phyloP scores from a whole-genome alignment of 1,140 invertebrate species.

The Elymnias hypermnestra region DNA sequence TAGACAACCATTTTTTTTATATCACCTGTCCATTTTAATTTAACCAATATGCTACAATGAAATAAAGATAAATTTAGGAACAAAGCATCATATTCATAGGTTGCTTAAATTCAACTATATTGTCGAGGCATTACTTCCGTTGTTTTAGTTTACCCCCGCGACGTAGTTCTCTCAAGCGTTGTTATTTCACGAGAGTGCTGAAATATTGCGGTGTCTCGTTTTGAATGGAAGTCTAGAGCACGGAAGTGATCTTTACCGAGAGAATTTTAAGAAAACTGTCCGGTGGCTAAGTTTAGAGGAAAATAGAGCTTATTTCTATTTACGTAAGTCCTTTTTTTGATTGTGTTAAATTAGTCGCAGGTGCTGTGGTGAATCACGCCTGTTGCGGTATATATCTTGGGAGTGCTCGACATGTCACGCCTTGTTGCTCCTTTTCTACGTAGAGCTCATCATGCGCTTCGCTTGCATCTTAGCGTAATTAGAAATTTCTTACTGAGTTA shows the following conservation, averaged over 20 bases:
- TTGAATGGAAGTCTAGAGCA: conserved; percentile 34
- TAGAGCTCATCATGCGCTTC: conserved; percentile 37
- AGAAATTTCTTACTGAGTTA: conserved; percentile 16
- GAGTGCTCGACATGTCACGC: conserved; percentile 44
- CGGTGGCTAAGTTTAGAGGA: conserved; percentile 27
- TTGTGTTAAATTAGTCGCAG: conserved; percentile 33
- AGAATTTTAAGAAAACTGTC: conserved; percentile 36
- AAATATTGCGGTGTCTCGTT: conserved; percentile 53
- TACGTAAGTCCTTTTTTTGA: conserved; percentile 18
- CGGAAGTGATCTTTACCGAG: conserved; percentile 50
- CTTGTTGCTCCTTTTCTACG: conserved; percentile 49
- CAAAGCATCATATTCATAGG: no score
- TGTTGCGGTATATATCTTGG: conserved; percentile 57
- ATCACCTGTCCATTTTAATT: no score
- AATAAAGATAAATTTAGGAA: no score
- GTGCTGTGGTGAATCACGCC: conserved; percentile 61
- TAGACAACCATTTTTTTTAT: no score
- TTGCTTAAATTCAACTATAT: conserved; percentile 36
- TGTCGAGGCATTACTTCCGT: conserved; percentile 47
- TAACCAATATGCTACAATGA: no score
- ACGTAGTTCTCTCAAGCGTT: conserved; percentile 42
- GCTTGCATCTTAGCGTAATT: conserved; percentile 27
- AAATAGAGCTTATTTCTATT: conserved; percentile 9
- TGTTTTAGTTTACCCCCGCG: conserved; percentile 42
- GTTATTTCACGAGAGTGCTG: conserved; percentile 62